Percentiles rank a stretch among this genome's conserved stretches.
phyloP scores from a whole-genome alignment of 2,888 invertebrate genomes.

The Coleophora flavipennella region DNA sequence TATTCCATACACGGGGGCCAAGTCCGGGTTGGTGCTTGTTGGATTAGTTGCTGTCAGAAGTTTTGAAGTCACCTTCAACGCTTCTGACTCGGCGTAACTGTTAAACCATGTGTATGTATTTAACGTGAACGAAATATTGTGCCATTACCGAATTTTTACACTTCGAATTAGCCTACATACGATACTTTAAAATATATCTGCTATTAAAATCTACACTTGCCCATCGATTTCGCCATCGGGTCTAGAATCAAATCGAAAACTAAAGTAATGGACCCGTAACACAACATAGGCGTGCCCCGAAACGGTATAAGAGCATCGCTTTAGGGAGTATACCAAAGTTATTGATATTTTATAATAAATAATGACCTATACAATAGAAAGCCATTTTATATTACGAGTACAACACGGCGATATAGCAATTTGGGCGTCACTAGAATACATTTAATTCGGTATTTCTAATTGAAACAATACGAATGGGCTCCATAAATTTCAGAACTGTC shows the following conservation, averaged over 20 bases:
- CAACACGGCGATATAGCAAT: constrained; percentile 51
- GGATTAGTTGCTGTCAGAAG: too few species aligned
- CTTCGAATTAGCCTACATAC: background rate
- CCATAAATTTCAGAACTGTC: constrained; percentile 52
- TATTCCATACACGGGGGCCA: too few species aligned
- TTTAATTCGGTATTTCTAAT: constrained; percentile 62
- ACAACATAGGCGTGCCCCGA: constrained; percentile 48
- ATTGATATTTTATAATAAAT: constrained; percentile 59
- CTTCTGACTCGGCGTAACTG: too few species aligned
- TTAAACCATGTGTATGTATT: too few species aligned
- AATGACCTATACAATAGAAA: constrained; percentile 49
- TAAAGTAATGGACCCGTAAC: constrained; percentile 46
- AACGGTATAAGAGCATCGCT: constrained; percentile 35
- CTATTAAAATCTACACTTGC: constrained; percentile 3
- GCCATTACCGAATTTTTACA: too few species aligned
- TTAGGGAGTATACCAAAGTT: constrained; percentile 36
- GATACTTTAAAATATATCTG: background rate
- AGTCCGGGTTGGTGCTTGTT: too few species aligned
- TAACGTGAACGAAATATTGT: too few species aligned
- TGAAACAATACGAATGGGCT: constrained; percentile 58
- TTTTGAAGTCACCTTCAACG: too few species aligned
- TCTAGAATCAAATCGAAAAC: constrained; percentile 34
- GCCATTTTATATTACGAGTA: constrained; percentile 39
- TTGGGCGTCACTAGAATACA: constrained; percentile 56
- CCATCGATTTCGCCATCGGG: constrained; percentile 22